A percentile compares a stretch with the other conserved stretches of the same genome.
Evolutionary conservation across 2,113 vertebrate species (phyloP).

Genomic region (Aegypius monachus): DNA sequence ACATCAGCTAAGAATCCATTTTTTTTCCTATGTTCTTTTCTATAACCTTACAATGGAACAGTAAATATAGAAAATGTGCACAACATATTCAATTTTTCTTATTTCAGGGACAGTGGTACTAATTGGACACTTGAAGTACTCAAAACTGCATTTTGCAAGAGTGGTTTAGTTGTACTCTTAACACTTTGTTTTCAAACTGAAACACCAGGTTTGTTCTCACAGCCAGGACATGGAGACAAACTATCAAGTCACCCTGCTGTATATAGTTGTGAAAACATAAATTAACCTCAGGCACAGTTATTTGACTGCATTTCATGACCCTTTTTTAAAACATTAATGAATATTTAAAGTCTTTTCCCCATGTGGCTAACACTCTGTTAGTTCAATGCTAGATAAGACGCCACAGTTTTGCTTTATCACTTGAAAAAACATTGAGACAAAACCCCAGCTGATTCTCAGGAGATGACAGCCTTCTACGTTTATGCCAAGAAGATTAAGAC

Average conservation of each 20-base stretch:
- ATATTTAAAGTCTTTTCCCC: slow-evolving; percentile 38
- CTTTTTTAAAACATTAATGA: slow-evolving; percentile 16
- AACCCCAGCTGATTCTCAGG: slow-evolving; percentile 50
- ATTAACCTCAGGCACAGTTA: slow-evolving; percentile 38
- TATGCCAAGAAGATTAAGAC: slow-evolving; percentile 67
- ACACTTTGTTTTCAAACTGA: background rate
- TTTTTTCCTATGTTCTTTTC: background rate
- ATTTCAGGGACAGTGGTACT: background rate
- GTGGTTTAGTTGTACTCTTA: background rate
- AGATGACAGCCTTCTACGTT: slow-evolving; percentile 49
- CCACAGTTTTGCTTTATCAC: slow-evolving; percentile 65
- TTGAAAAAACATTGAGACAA: slow-evolving; percentile 65
- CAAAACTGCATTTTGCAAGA: background rate
- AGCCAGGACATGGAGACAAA: background rate
- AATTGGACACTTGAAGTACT: background rate
- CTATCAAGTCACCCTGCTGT: background rate
- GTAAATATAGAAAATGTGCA: background rate
- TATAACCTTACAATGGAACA: background rate
- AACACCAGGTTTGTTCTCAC: background rate
- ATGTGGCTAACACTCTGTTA: slow-evolving; percentile 38
- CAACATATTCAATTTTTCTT: background rate
- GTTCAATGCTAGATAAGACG: slow-evolving; percentile 38
- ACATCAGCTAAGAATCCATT: background rate
- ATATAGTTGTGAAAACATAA: slow-evolving; percentile 32
- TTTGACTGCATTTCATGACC: slow-evolving; percentile 37